Evolutionary conservation across 2,888 invertebrate genomes (phyloP), one percentile per base, ranked within the genome.

Genomic region (Laothoe populi): DNA sequence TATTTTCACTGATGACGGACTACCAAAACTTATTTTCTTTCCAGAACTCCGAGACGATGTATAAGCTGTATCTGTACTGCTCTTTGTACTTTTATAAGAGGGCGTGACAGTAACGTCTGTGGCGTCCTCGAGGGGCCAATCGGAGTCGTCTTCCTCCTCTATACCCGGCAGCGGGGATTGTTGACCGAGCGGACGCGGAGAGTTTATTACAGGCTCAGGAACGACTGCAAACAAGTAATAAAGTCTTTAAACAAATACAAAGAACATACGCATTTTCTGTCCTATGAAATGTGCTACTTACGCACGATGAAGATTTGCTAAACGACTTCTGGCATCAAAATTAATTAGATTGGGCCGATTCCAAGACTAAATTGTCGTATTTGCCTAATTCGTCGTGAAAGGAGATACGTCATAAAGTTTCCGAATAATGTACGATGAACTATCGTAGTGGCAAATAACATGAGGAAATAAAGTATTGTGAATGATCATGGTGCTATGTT

Each of bases 121-220:
- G 44, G 92, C 88, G 86, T 93, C 90, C 72, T 92, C 92, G 64
- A 93, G 83, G 46, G 93, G 93, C 87, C 91, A 92, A 78, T 94
- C 94, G 63, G 95, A 94, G 82, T 96, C 96, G 87, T 96, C 96
- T 85, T 97, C 97, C 83, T 97, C 97, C 82, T 96, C 96, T 70
- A 97, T 97, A 76, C 97, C 97, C 73, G 96, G 97, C 70, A 97
- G 92, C 64, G 96, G 95, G 60, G 96, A 95, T 72, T 96, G 95
- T 90, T 96, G 94, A 81, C 95, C 89, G 84, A 93, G 84, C 76
- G 94, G 92, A 81, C 95, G 86, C 77, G 94, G 90, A 73, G 94
- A 90, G 86, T 86, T 93, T 84, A 92, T 83, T 77, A 92, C 86
- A 69, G 93, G 90, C 81, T 92, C 93, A 71, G 93, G 90, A 86